phyloP scores from a whole-genome alignment of 2,888 invertebrate genomes.

The Morpho helenor region DNA sequence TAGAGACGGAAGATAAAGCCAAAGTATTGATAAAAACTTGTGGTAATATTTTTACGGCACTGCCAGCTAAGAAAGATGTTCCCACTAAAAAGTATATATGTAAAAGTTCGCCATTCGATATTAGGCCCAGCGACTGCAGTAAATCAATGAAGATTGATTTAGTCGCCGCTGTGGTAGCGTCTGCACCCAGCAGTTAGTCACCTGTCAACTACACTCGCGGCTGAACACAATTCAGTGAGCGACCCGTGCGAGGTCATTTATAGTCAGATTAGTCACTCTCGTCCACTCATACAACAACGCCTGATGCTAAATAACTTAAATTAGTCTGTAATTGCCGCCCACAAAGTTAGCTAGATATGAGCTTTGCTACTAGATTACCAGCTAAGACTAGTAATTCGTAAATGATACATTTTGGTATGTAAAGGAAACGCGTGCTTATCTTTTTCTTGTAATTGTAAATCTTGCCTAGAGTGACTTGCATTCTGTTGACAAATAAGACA shows the following conservation, averaged over 20 bases:
- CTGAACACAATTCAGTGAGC: slow-evolving; percentile 49
- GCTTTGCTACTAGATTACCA: background rate
- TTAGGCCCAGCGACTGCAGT: slow-evolving; percentile 24
- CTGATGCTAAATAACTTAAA: slow-evolving; percentile 19
- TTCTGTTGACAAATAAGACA: no score
- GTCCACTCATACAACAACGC: slow-evolving; percentile 24
- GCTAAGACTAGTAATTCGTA: no score
- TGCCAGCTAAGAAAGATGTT: no score
- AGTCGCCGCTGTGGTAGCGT: slow-evolving; percentile 45
- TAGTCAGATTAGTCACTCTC: slow-evolving; percentile 48
- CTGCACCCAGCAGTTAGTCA: slow-evolving; percentile 64
- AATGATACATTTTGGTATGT: no score
- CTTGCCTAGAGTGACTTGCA: no score
- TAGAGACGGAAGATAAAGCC: no score
- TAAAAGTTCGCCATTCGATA: background rate
- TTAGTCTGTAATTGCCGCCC: slow-evolving; percentile 10
- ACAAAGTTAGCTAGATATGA: background rate
- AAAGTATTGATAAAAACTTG: no score
- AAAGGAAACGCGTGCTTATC: no score
- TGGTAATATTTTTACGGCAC: no score
- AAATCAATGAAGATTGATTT: slow-evolving; percentile 48
- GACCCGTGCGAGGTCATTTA: slow-evolving; percentile 43
- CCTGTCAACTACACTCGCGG: slow-evolving; percentile 54
- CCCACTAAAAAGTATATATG: no score
- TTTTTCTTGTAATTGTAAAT: no score